Evolutionary conservation across 2,113 vertebrate genomes (phyloP).

Genomic region (Nerophis lumbriciformis): DNA sequence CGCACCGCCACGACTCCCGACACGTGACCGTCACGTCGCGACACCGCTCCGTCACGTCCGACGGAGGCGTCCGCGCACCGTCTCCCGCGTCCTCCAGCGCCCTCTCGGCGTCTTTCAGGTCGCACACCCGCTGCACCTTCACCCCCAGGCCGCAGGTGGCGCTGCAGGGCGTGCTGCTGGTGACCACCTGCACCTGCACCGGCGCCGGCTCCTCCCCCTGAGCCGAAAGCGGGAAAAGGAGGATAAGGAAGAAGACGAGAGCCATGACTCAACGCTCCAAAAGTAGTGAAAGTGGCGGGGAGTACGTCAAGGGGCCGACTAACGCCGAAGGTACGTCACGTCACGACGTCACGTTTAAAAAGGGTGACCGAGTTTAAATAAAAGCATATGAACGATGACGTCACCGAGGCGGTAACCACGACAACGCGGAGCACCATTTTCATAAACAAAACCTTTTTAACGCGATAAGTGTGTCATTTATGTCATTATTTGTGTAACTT

Average conservation of each 20-base stretch:
- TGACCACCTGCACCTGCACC: slow-evolving; percentile 28
- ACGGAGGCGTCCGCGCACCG: no score
- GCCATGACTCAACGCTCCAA: not conserved
- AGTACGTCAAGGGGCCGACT: not conserved
- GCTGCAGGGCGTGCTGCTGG: slow-evolving; percentile 74
- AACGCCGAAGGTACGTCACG: not conserved
- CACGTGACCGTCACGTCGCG: slow-evolving; percentile 55
- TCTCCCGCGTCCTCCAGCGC: slow-evolving; percentile 10
- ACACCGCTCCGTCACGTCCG: slow-evolving; percentile 40
- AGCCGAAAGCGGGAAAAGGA: not conserved
- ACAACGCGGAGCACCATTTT: no score
- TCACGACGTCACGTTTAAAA: no score
- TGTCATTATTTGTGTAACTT: no score
- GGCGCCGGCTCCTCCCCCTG: slow-evolving; percentile 11
- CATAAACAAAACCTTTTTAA: no score
- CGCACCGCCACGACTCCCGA: slow-evolving; percentile 74
- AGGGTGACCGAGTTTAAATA: no score
- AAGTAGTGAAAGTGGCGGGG: not conserved
- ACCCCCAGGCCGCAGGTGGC: slow-evolving; percentile 82
- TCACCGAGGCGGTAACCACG: no score
- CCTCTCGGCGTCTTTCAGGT: slow-evolving; percentile 33
- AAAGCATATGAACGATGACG: no score
- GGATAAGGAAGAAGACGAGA: slow-evolving; percentile 10
- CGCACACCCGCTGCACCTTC: slow-evolving; percentile 72
- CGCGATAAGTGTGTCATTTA: no score